Evolutionary conservation across 2,113 vertebrate species (phyloP), one percentile per base, ranked within the genome.

Genomic region (Condylura cristata): DNA sequence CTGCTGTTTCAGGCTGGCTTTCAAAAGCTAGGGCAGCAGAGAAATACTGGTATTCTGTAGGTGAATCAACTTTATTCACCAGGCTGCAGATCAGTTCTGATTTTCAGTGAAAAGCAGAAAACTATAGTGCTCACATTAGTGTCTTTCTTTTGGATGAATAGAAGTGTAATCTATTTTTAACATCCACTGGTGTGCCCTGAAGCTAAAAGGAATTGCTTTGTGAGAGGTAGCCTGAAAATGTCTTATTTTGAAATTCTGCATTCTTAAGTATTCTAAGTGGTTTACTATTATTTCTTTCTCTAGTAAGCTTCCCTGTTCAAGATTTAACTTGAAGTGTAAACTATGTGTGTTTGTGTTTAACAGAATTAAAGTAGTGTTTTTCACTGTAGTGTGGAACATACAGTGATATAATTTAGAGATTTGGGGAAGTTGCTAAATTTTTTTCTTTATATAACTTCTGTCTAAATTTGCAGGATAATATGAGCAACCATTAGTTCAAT

Each of bases 111-210:
- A 98, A 96, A 10, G 51, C 58, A 90, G 85, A 89, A 91, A 96
- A 51, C 20, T 51, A 63, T 93, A 84, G 71, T 12, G 28, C 30
- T 97, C 97, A 63, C 61, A 80, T 95, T 74, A 85, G 53, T 37
- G 75, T 96, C 95, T 92, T 95, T 97, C 96, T 92, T 93, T 92
- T 84, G 80, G 89, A 92, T 96, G 84, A 96, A 94, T 96, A 97
- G 94, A 96, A 96, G 80, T 71, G 34, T 95, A 96, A 97, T 98
- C 96, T 97, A 58, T 98, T 98, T 98, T 97, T 97, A 86, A 91
- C 96, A 86, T 96, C 96, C 97, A 84, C 80, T 86, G 76, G 80
- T 63, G 68, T 98, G 87, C 90, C 97, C 98, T 97, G 81, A 44
- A 93, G 97, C 93, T 96, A 65, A 68, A 86, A 89, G 95, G 92